Evolutionary conservation across 64 coral and sea anemone species (phyloP).

Genomic region (Actinia equina): DNA sequence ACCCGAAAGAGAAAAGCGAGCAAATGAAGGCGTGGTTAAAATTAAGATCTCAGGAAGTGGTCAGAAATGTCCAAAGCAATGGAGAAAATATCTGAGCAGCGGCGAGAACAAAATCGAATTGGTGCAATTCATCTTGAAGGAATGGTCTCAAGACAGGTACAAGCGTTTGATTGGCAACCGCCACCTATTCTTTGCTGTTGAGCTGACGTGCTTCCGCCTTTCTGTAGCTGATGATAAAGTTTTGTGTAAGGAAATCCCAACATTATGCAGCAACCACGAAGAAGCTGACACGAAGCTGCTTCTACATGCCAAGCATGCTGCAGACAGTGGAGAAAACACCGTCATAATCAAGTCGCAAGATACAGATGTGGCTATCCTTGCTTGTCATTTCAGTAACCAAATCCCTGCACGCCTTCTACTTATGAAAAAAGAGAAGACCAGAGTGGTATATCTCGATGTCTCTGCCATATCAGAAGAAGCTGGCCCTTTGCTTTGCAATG

Average conservation of each 20-base stretch:
- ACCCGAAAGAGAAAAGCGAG: slow-evolving; percentile 31
- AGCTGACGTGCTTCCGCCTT: slow-evolving; percentile 27
- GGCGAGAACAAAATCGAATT: slow-evolving; percentile 42
- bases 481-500: slow-evolving; percentile 27
- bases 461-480: slow-evolving; percentile 4
- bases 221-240: slow-evolving; percentile 19
- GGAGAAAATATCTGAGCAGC: slow-evolving; percentile 22
- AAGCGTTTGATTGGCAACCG: slow-evolving; percentile 22
- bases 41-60: slow-evolving; percentile 23
- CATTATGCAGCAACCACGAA: slow-evolving; percentile 42
- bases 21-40: slow-evolving; percentile 23
- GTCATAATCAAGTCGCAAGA: slow-evolving; percentile 52
- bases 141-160: slow-evolving; percentile 39
- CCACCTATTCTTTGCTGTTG: slow-evolving; percentile 22
- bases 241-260: slow-evolving; percentile 7
- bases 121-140: slow-evolving; percentile 24
- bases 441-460: slow-evolving; percentile 30
- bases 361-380: slow-evolving; percentile 53
- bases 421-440: slow-evolving; percentile 31
- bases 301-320: slow-evolving; percentile 49
- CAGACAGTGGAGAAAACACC: slow-evolving; percentile 28
- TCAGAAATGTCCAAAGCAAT: slow-evolving; percentile 46
- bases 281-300: slow-evolving; percentile 63
- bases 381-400: slow-evolving; percentile 39
- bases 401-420: slow-evolving; percentile 37